Percentiles rank a stretch among this genome's conserved stretches.
Evolutionary conservation across 2,888 invertebrate species (phyloP).

Genomic region (Orthosia gracilis): DNA sequence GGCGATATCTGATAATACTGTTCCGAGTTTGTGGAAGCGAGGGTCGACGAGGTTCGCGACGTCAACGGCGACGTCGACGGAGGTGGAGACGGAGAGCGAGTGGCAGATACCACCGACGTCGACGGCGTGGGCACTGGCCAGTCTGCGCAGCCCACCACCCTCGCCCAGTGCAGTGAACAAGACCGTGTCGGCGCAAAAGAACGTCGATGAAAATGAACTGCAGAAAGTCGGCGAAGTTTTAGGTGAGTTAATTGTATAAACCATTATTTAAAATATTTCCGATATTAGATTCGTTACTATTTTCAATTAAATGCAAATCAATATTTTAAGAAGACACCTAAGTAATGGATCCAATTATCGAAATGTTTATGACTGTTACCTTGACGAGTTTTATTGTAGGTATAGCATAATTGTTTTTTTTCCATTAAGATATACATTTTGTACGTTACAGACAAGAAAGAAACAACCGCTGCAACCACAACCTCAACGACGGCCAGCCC

Average conservation of each 20-base stretch:
- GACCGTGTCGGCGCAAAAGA: constrained; percentile 76
- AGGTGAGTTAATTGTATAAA: constrained; percentile 72
- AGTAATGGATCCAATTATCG: constrained; percentile 8
- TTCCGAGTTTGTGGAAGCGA: constrained; percentile 87
- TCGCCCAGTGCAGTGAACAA: constrained; percentile 73
- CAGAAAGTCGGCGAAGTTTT: constrained; percentile 85
- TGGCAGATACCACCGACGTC: constrained; percentile 88
- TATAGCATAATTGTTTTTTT: not conserved
- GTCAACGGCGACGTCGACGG: constrained; percentile 78
- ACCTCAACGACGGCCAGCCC: constrained; percentile 71
- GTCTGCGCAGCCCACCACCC: constrained; percentile 84
- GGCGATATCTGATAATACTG: constrained; percentile 86
- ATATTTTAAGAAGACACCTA: not conserved
- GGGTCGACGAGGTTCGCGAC: constrained; percentile 87
- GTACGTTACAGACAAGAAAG: constrained; percentile 82
- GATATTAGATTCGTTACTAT: not conserved
- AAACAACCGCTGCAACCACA: constrained; percentile 72
- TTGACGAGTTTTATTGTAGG: not conserved
- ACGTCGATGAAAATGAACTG: constrained; percentile 84
- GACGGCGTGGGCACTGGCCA: constrained; percentile 90
- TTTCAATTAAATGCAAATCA: not conserved
- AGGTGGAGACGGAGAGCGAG: constrained; percentile 76
- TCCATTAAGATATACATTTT: constrained; percentile 29
- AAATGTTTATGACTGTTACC: not conserved
- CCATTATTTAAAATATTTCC: not conserved